These are phyloP conservation scores for Uromys caudimaculatus DNA, from an alignment of 2,797 vertebrate genomes.

Conservation along the genomic window DNA sequence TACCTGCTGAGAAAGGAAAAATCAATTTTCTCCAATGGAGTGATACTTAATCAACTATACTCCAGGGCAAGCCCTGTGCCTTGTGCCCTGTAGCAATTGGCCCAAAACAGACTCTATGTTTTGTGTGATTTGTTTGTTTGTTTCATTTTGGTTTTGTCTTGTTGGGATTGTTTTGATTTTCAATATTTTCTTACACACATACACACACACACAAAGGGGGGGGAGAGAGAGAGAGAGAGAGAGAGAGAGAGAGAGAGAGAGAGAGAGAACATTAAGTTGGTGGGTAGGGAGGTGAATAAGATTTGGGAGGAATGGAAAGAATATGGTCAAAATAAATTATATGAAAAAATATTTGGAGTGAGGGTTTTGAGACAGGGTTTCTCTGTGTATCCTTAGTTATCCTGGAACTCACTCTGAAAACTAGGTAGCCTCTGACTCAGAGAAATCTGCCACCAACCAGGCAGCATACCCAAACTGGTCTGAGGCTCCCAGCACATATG, in stretches of 20 bases:
- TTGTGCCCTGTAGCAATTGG: not conserved
- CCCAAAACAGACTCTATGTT: not conserved
- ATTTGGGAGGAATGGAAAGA: not conserved
- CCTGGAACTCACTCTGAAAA: not conserved
- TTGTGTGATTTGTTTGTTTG: not conserved
- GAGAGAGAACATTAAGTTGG: not conserved
- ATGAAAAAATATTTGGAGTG: not conserved
- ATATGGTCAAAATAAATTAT: not conserved
- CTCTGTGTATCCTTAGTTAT: not conserved
- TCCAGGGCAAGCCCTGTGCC: not conserved
- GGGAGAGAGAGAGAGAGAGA: not conserved
- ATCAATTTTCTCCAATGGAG: not conserved
- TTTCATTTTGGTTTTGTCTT: not conserved
- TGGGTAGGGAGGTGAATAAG: not conserved
- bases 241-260: not conserved
- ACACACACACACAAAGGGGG: not conserved
- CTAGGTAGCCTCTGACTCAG: not conserved
- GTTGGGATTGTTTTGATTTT: not conserved
- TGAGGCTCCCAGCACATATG: not conserved
- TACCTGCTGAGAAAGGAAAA: not conserved
- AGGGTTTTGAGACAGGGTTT: not conserved
- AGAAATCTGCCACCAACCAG: not conserved
- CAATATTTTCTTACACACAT: not conserved
- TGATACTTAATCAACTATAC: not conserved
- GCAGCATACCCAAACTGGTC: not conserved